phyloP scores from a whole-genome alignment of 2,888 invertebrate species.

The Boloria euphrosyne region DNA sequence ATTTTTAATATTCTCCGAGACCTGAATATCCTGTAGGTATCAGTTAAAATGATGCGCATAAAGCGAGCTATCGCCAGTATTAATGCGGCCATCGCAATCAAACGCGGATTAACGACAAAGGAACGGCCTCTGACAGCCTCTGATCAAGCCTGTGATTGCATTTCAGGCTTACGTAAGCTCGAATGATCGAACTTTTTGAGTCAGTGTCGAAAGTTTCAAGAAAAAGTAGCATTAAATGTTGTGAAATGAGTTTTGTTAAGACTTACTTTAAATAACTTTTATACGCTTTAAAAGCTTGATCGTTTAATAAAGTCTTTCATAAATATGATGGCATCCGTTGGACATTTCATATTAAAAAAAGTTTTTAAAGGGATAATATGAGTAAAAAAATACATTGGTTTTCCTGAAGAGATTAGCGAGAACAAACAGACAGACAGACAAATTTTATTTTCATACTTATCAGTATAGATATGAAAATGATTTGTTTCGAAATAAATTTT shows the following conservation, averaged over 20 bases:
- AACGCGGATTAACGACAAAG: conserved; percentile 47
- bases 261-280: neutral
- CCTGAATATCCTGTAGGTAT: neutral
- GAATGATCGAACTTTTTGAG: conserved; percentile 15
- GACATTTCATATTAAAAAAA: no score
- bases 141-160: conserved; percentile 31
- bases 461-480: no score
- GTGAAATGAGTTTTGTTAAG: conserved; percentile 7
- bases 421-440: no score
- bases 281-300: neutral
- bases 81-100: conserved; percentile 48
- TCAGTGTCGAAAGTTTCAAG: conserved; percentile 9
- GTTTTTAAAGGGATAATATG: no score
- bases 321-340: no score
- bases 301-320: neutral
- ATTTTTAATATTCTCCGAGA: no score
- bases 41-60: conserved; percentile 6
- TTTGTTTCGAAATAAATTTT: no score
- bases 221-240: conserved; percentile 10
- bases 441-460: no score
- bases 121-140: conserved; percentile 28
- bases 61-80: conserved; percentile 26
- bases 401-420: no score
- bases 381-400: no score
- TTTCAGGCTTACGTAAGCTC: conserved; percentile 31